Base-by-base conservation (phyloP, 2,888 invertebrate species). In the Craniophora ligustri region DNA sequence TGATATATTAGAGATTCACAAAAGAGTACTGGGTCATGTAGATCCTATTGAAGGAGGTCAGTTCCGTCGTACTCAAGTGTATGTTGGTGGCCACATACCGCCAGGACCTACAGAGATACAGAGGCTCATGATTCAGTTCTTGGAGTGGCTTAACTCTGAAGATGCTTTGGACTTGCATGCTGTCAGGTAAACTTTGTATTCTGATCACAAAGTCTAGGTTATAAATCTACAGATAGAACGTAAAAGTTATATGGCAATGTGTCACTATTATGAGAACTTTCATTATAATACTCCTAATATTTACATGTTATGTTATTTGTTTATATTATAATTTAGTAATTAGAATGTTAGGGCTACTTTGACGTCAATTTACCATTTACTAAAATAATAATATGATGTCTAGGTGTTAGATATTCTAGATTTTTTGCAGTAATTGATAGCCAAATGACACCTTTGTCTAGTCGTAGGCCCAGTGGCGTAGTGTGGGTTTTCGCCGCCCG, bases 41-140 rank as follows among this genome's bases (percentile, higher is more conserved):
- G 99, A 99, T 89, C 99, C 99, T 0, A 92, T 97, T 2, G 97
- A 98, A 83, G 98, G 98, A 1, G 99, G 99, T 0, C 95, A 96
- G 48, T 97, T 99, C 79, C 94, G 99, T 31, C 95, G 96, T 54
- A 97, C 97, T 3, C 98, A 98, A 62, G 99, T 99, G 5, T 99
- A 97, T 90, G 98, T 99, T 0, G 98, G 99, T 1, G 97, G 97
- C n/a, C 98, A 99, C 85, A 95, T 97, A 42, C 99, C 99, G 0
- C 98, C 99, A 0, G 95, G 96, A 0, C 98, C 99, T 0, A 95
- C 95, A 0, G 96, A 97, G 66, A 95, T 99, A 47, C 95, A 95
- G 7, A 93, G 94, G 34, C 93, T 99, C 13, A 98, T 99, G 97
- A 94, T 95, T 13, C 97, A 97, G 69, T 98, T 99, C 82, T 95